Percentiles rank a stretch among this genome's conserved stretches.
These are phyloP conservation scores for Hippocampus guttulatus DNA, from an alignment of 2,113 vertebrate genomes.

Conservation along the genomic window DNA sequence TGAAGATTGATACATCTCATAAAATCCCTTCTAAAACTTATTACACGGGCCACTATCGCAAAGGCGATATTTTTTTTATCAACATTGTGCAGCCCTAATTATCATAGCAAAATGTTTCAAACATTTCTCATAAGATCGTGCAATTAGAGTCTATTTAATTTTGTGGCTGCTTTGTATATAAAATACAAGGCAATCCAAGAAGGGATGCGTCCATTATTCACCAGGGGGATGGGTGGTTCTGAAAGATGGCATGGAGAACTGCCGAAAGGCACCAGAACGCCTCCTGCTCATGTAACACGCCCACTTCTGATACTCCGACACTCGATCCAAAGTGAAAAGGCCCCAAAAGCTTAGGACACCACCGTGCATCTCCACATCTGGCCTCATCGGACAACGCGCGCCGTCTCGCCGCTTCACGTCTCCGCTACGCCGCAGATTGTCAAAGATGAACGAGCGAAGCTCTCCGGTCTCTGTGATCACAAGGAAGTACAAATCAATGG, in stretches of 20 bases:
- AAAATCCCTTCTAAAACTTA: too few species aligned
- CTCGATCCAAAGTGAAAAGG: slow-evolving; percentile 40
- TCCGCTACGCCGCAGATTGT: slow-evolving; percentile 1
- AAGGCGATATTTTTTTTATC: too few species aligned
- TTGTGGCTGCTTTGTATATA: background rate
- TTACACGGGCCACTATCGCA: too few species aligned
- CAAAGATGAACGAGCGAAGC: background rate
- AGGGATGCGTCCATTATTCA: slow-evolving; percentile 4
- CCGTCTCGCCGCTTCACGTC: background rate
- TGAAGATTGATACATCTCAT: too few species aligned
- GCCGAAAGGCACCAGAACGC: slow-evolving; percentile 31
- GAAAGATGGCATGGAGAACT: slow-evolving; percentile 44
- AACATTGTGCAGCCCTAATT: too few species aligned
- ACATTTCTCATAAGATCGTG: too few species aligned
- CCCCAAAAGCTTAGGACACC: slow-evolving; percentile 21
- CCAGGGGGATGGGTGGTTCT: slow-evolving; percentile 1
- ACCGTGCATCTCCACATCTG: background rate
- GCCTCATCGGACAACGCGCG: slow-evolving; percentile 24
- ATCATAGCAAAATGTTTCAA: too few species aligned
- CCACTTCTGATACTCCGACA: slow-evolving; percentile 35
- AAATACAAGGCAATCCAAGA: background rate
- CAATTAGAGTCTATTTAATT: background rate
- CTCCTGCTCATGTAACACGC: slow-evolving; percentile 23
- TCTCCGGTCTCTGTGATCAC: slow-evolving; percentile 33
- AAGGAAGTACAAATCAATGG: slow-evolving; percentile 48